Percentiles rank a stretch among this genome's conserved stretches.
Conservation (phyloP, 2,888 invertebrate genomes). For the Caenorhabditis imperialis region DNA sequence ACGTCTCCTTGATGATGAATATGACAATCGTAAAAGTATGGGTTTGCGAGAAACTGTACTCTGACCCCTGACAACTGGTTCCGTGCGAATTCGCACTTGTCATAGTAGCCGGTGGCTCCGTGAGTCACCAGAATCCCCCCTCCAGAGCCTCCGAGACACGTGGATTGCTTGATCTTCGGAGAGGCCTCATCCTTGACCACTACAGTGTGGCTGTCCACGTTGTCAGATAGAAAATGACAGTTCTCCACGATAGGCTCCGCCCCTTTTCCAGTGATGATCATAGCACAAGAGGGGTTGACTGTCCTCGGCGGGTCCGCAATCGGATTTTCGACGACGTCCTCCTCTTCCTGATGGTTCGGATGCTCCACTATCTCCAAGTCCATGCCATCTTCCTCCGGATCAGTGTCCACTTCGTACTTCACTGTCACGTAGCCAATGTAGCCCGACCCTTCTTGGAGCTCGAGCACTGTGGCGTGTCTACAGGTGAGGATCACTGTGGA, state of each 20-base stretch:
- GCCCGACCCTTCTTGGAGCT: constrained; percentile 26
- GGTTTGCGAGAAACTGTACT: constrained; percentile 98
- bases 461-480: constrained; percentile 19
- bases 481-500: constrained; percentile 47
- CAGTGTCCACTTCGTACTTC: constrained; percentile 32
- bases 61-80: constrained; percentile 94
- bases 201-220: constrained; percentile 96
- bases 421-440: constrained; percentile 45
- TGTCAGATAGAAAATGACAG: constrained; percentile 94
- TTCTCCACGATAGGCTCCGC: constrained; percentile 97
- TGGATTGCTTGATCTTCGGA: constrained; percentile 88
- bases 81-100: constrained; percentile 94
- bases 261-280: constrained; percentile 86
- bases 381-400: constrained; percentile 22
- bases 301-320: background rate
- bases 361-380: background rate
- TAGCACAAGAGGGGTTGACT: constrained; percentile 20
- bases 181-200: constrained; percentile 97
- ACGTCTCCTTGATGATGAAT: constrained; percentile 78
- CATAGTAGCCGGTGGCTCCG: constrained; percentile 86
- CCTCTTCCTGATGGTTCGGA: background rate
- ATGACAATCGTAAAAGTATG: constrained; percentile 76
- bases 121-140: constrained; percentile 98
- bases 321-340: background rate
- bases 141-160: constrained; percentile 98